phyloP scores from a whole-genome alignment of 2,113 vertebrate genomes.

The Heteronetta atricapilla region DNA sequence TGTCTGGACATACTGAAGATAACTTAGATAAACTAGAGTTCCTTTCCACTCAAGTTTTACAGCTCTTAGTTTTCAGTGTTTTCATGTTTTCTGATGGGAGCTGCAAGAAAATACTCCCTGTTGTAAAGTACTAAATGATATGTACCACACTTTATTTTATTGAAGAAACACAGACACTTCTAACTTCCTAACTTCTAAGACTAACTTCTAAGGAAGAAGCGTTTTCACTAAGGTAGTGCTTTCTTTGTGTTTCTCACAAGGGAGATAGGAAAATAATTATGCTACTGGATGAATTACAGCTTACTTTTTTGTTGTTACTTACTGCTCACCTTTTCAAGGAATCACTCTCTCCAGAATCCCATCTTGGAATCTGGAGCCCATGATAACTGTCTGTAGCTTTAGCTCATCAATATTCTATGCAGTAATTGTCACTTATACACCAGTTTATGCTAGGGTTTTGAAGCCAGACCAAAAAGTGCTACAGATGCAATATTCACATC shows the following conservation, averaged over 20 bases:
- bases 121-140: not conserved
- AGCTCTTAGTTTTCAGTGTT: not conserved
- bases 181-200: not conserved
- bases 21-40: not conserved
- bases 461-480: not conserved
- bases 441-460: not conserved
- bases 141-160: fast-evolving
- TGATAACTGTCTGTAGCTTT: not conserved
- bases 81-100: not conserved
- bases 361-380: not conserved
- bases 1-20: not conserved
- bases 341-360: not conserved
- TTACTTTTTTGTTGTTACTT: not conserved
- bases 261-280: not conserved
- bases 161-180: not conserved
- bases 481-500: not conserved
- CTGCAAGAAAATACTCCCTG: not conserved
- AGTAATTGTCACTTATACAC: not conserved
- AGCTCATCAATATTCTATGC: not conserved
- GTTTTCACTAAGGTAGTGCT: not conserved
- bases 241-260: not conserved
- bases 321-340: not conserved
- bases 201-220: not conserved
- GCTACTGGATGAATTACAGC: not conserved
- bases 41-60: not conserved